Evolutionary conservation across 2,888 invertebrate genomes (phyloP).

Genomic region (Tetramorium bicarinatum): DNA sequence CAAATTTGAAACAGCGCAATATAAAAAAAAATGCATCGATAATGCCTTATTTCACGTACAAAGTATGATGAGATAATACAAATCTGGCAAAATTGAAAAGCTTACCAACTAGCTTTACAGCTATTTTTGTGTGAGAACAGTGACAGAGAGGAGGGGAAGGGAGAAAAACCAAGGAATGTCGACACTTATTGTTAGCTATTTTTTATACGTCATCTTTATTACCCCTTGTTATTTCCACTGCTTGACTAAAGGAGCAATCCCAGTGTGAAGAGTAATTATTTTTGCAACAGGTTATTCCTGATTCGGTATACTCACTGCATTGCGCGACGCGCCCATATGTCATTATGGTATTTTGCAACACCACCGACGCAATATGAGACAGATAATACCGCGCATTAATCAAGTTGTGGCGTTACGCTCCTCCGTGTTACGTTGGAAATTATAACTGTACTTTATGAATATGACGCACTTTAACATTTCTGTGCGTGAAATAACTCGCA

Average conservation of each 20-base stretch:
- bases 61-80: background rate
- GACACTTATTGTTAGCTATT: background rate
- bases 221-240: background rate
- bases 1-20: no score
- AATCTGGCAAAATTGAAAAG: background rate
- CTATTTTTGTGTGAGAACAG: background rate
- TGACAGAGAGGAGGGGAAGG: background rate
- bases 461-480: conserved; percentile 5
- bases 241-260: background rate
- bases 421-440: background rate
- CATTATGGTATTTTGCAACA: conserved; percentile 14
- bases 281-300: conserved; percentile 6
- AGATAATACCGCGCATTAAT: conserved; percentile 3
- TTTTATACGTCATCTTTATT: background rate
- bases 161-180: background rate
- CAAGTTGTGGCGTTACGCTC: background rate
- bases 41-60: background rate
- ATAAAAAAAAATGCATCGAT: no score
- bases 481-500: background rate
- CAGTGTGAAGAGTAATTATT: background rate
- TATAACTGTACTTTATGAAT: conserved; percentile 11
- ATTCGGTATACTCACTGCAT: background rate
- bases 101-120: background rate
- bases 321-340: background rate
- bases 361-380: background rate